These are phyloP conservation scores for Plumapathes pennacea DNA, from an alignment of 92 coral and sea anemone genomes.

Conservation along the genomic window DNA sequence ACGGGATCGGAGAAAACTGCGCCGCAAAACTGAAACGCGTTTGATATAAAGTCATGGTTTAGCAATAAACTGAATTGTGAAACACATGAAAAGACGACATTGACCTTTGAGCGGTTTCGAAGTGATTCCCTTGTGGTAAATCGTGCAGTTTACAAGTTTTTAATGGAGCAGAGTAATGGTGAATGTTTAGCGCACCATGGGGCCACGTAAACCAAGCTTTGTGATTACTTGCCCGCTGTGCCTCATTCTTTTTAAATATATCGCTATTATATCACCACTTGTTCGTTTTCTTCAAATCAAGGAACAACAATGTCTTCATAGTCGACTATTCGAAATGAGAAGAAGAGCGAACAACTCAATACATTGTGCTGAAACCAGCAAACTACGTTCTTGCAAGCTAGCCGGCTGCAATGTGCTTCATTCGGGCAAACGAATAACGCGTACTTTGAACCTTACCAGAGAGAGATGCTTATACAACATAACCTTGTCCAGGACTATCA, in stretches of 20 bases:
- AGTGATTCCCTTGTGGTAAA: too few species aligned
- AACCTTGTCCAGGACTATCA: too few species aligned
- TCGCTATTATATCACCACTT: conserved; percentile 17
- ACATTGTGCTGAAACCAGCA: too few species aligned
- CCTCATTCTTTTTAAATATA: conserved; percentile 7
- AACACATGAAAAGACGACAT: neutral
- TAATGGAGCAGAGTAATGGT: conserved; percentile 53
- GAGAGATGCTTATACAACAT: too few species aligned
- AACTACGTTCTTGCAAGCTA: too few species aligned
- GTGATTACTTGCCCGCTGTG: conserved; percentile 14
- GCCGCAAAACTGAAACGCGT: neutral
- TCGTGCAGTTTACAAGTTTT: conserved; percentile 24
- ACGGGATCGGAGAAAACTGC: neutral
- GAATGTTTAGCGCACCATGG: conserved; percentile 43
- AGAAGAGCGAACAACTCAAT: too few species aligned
- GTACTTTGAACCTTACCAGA: too few species aligned
- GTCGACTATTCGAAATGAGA: too few species aligned
- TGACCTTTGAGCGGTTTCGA: conserved; percentile 23
- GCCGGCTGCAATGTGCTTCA: too few species aligned
- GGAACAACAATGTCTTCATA: too few species aligned
- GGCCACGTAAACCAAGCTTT: conserved; percentile 2
- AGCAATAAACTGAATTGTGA: neutral
- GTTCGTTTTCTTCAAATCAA: conserved; percentile 1
- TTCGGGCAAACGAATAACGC: too few species aligned
- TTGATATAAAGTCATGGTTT: neutral